Conservation (phyloP, 1,140 invertebrate species). For the Pollicipes pollicipes region DNA sequence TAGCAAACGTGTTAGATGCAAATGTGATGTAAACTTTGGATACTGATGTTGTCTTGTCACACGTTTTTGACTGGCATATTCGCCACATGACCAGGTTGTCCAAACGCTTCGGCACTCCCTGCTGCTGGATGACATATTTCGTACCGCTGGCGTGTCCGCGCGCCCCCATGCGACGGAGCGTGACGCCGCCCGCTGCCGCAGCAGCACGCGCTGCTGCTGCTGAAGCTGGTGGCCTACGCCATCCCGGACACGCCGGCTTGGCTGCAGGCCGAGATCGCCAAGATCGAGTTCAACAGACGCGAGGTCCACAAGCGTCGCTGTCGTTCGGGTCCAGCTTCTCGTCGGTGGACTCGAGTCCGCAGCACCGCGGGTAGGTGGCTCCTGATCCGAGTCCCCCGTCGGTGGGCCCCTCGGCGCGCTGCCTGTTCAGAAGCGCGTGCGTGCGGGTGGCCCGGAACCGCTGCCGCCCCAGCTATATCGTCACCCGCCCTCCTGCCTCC, state of each 20-base stretch:
- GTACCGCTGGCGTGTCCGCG: background rate
- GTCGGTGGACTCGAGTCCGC: background rate
- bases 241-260: conserved; percentile 35
- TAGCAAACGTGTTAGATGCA: too few species aligned
- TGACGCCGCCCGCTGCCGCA: conserved; percentile 13
- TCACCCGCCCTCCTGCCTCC: too few species aligned
- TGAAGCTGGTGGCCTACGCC: conserved; percentile 30
- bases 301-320: background rate
- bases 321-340: background rate
- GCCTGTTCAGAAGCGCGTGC: too few species aligned
- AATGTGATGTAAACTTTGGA: too few species aligned
- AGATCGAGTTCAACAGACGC: conserved; percentile 32
- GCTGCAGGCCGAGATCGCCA: conserved; percentile 33
- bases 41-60: too few species aligned
- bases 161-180: too few species aligned
- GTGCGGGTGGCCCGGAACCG: too few species aligned
- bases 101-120: too few species aligned
- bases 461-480: too few species aligned
- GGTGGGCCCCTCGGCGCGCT: too few species aligned
- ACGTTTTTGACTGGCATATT: too few species aligned
- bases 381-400: background rate
- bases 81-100: too few species aligned
- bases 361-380: background rate
- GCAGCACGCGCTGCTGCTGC: conserved; percentile 34
- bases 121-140: background rate